Conservation (phyloP, 1,140 invertebrate species). For the Calosoma granatense region DNA sequence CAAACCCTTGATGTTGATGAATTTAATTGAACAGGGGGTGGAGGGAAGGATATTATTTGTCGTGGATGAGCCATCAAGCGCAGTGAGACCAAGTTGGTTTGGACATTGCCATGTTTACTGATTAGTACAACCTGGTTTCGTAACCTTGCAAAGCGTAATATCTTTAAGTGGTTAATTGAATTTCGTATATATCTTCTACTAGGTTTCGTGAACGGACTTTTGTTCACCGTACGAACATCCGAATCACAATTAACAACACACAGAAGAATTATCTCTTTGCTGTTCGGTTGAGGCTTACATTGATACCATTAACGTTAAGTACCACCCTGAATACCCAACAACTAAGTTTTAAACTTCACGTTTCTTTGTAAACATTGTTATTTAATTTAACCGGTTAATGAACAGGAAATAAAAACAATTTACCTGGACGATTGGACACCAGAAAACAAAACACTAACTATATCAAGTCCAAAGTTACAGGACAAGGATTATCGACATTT, state of each 20-base stretch:
- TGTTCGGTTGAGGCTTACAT: neutral
- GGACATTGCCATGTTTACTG: neutral
- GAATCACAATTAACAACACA: slow-evolving; percentile 6
- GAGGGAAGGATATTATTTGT: no score
- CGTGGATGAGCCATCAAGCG: neutral
- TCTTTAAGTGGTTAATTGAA: slow-evolving; percentile 9
- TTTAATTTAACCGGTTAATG: no score
- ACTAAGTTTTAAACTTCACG: no score
- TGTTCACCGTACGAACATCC: neutral
- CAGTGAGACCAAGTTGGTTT: neutral
- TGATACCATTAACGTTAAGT: neutral
- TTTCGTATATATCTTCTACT: slow-evolving; percentile 6
- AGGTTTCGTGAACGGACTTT: neutral
- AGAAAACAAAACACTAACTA: no score
- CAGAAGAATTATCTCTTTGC: slow-evolving; percentile 1
- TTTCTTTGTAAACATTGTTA: no score
- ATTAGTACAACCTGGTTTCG: neutral
- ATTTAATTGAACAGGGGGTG: no score
- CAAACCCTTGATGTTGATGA: no score
- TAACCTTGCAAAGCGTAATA: neutral
- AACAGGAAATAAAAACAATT: no score
- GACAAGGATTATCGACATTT: no score
- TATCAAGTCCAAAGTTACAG: no score
- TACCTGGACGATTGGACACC: no score
- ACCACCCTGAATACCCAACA: no score